Conservation (phyloP, 2,888 invertebrate species). For the Invenusta paracnida region DNA sequence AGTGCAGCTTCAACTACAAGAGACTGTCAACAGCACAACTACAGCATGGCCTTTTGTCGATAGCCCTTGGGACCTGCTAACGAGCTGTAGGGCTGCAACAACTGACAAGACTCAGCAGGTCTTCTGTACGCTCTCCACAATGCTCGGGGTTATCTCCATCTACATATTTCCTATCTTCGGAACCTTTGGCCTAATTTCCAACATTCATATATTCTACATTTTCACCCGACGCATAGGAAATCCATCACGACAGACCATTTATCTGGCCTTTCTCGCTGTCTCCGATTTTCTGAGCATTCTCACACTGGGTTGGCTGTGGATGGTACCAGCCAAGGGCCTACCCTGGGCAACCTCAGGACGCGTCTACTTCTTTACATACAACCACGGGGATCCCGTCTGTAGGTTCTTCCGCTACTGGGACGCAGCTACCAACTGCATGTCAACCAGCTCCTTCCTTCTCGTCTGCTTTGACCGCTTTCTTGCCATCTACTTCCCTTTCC, state of each 20-base stretch:
- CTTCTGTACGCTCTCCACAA: neutral
- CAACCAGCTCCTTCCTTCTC: neutral
- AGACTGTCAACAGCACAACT: too few species aligned
- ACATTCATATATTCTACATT: neutral
- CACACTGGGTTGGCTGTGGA: neutral
- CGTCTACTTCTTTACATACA: neutral
- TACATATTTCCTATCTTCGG: neutral
- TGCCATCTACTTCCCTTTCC: neutral
- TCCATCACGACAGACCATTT: neutral
- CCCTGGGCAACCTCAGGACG: neutral
- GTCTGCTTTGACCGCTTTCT: neutral
- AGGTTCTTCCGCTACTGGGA: neutral
- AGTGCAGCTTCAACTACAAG: too few species aligned
- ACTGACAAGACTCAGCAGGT: neutral
- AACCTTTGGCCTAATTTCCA: neutral
- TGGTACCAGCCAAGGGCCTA: neutral
- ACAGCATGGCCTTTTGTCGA: neutral
- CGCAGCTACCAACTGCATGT: neutral
- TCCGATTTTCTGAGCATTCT: neutral
- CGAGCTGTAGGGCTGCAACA: neutral
- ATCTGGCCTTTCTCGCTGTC: neutral
- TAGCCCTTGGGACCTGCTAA: neutral
- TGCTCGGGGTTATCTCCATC: neutral
- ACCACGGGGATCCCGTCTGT: neutral
- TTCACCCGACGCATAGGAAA: neutral